Evolutionary conservation across 2,888 invertebrate species (phyloP).

Genomic region (Allophyes oxyacanthae): DNA sequence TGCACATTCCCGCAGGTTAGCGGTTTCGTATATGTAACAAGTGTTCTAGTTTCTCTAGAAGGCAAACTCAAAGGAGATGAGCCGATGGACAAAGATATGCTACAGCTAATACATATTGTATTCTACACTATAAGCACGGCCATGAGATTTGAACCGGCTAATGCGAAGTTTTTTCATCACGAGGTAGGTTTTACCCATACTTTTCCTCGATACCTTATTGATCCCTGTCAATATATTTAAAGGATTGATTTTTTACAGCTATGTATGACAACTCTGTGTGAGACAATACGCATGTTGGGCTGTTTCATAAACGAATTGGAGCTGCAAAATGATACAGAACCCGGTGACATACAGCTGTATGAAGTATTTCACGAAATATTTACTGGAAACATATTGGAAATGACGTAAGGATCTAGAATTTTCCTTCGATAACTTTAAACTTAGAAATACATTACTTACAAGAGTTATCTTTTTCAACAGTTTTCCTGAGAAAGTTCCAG

Average conservation of each 20-base stretch:
- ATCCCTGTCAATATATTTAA: background rate
- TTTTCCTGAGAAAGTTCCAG: slow-evolving; percentile 93
- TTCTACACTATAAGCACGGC: slow-evolving; percentile 98
- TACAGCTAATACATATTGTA: slow-evolving; percentile 95
- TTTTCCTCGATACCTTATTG: background rate
- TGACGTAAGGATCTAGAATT: slow-evolving; percentile 82
- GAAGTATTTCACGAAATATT: slow-evolving; percentile 93
- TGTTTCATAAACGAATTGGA: slow-evolving; percentile 93
- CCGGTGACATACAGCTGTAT: slow-evolving; percentile 80
- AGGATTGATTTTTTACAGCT: slow-evolving; percentile 88
- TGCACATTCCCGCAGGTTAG: slow-evolving; percentile 90
- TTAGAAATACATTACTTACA: background rate
- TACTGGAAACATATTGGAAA: slow-evolving; percentile 93
- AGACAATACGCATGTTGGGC: slow-evolving; percentile 96
- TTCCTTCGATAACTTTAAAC: background rate
- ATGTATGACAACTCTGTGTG: slow-evolving; percentile 97
- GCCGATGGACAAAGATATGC: slow-evolving; percentile 89
- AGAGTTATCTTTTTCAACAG: slow-evolving; percentile 74
- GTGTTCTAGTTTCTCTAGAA: slow-evolving; percentile 97
- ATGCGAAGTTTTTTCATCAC: slow-evolving; percentile 99
- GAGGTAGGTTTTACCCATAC: slow-evolving; percentile 89
- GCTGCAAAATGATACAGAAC: slow-evolving; percentile 78
- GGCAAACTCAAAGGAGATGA: slow-evolving; percentile 90
- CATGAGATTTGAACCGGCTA: slow-evolving; percentile 99
- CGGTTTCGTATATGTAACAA: slow-evolving; percentile 99